These are phyloP conservation scores for Charadrius vociferus DNA, from an alignment of 2,113 vertebrate genomes.

Conservation along the genomic window DNA sequence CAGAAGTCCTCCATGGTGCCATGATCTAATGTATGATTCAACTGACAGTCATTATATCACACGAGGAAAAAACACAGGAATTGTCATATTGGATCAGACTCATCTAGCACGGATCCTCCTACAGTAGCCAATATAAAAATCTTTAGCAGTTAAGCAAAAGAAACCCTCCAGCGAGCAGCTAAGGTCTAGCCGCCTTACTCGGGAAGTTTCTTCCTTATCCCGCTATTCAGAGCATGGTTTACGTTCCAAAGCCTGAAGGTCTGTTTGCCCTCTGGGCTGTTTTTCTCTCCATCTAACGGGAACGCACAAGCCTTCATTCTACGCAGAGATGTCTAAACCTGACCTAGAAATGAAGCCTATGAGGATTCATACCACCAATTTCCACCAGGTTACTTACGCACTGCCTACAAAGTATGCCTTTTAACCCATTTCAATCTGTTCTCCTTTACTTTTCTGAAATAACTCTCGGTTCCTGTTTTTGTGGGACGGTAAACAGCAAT, in stretches of 20 bases:
- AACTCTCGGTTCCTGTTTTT: not conserved
- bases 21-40: not conserved
- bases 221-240: not conserved
- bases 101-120: not conserved
- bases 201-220: not conserved
- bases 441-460: not conserved
- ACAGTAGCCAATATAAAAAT: not conserved
- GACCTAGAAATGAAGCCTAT: not conserved
- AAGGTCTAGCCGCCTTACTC: accelerated
- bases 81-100: not conserved
- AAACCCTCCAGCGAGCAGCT: not conserved
- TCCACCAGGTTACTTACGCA: not conserved
- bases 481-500: not conserved
- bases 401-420: not conserved
- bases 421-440: not conserved
- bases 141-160: not conserved
- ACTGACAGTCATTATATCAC: not conserved
- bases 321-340: not conserved
- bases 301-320: not conserved
- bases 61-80: not conserved
- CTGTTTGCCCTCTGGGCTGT: not conserved
- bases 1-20: not conserved
- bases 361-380: not conserved
- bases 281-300: not conserved
- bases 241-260: not conserved